Evolutionary conservation across 2,888 invertebrate genomes (phyloP).

Genomic region (Dasypogon diadema): DNA sequence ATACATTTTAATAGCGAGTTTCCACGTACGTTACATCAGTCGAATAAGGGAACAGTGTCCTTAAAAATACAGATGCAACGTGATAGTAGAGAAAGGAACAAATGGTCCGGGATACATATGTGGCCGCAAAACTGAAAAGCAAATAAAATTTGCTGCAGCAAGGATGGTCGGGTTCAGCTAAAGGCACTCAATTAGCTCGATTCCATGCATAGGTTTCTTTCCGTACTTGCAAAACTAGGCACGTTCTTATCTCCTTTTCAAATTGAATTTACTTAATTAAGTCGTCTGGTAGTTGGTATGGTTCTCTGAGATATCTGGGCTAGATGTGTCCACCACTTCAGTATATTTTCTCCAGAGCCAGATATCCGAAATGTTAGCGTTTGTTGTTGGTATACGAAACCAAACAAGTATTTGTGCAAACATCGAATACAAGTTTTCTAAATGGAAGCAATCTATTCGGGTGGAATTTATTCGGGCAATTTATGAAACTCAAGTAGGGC

Average conservation of each 20-base stretch:
- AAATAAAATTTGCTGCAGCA: neutral
- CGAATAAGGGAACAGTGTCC: too few relatives aligned
- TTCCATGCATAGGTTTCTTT: constrained; percentile 11
- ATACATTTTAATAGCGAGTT: too few relatives aligned
- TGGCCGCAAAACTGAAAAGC: neutral
- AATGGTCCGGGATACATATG: neutral
- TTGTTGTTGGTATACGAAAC: neutral
- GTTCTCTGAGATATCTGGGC: neutral
- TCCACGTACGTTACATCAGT: too few relatives aligned
- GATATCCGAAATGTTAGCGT: too few relatives aligned
- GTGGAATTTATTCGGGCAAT: neutral
- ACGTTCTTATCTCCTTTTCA: constrained; percentile 41
- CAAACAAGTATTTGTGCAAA: neutral
- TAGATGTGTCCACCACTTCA: neutral
- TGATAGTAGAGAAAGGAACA: neutral
- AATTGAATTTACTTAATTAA: constrained; percentile 45
- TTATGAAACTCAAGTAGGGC: neutral
- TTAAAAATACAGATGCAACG: neutral
- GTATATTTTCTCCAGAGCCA: neutral
- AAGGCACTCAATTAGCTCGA: constrained; percentile 28
- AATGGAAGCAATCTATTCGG: neutral
- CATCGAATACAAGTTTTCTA: neutral
- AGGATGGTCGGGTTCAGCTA: neutral
- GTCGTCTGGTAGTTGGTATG: neutral
- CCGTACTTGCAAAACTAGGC: constrained; percentile 4